These are phyloP conservation scores for Eilema caniola DNA, from an alignment of 2,888 invertebrate species.

Conservation along the genomic window DNA sequence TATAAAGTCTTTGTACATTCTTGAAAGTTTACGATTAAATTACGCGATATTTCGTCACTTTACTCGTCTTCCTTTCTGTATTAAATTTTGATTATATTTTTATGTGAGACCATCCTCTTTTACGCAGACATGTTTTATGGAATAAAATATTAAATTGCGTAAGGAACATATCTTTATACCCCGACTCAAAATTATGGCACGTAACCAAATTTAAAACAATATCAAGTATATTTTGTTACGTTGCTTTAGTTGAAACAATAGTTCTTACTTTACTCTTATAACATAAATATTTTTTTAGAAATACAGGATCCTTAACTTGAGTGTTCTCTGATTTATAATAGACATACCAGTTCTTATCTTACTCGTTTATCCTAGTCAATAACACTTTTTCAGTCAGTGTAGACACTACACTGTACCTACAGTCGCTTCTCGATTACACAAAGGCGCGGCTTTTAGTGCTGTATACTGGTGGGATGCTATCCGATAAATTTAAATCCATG, in stretches of 20 bases:
- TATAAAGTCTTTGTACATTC: slow-evolving; percentile 5
- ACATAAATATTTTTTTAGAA: no score
- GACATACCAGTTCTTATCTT: background rate
- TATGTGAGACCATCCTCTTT: background rate
- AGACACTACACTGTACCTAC: no score
- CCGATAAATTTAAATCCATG: no score
- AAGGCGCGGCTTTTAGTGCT: background rate
- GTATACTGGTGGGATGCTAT: no score
- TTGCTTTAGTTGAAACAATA: background rate
- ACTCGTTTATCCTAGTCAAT: background rate
- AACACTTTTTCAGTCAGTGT: background rate
- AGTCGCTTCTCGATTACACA: background rate
- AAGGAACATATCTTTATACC: slow-evolving; percentile 4
- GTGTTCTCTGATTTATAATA: no score
- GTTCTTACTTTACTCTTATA: no score
- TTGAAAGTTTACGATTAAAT: background rate
- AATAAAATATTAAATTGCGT: background rate
- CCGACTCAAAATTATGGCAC: background rate
- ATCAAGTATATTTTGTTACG: background rate
- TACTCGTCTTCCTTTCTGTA: background rate
- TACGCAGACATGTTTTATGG: slow-evolving; percentile 5
- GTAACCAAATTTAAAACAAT: background rate
- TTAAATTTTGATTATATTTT: slow-evolving; percentile 8
- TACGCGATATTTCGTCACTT: background rate
- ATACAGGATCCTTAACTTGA: no score